Evolutionary conservation across 2,113 vertebrate species (phyloP).

Genomic region (Megalops atlanticus): DNA sequence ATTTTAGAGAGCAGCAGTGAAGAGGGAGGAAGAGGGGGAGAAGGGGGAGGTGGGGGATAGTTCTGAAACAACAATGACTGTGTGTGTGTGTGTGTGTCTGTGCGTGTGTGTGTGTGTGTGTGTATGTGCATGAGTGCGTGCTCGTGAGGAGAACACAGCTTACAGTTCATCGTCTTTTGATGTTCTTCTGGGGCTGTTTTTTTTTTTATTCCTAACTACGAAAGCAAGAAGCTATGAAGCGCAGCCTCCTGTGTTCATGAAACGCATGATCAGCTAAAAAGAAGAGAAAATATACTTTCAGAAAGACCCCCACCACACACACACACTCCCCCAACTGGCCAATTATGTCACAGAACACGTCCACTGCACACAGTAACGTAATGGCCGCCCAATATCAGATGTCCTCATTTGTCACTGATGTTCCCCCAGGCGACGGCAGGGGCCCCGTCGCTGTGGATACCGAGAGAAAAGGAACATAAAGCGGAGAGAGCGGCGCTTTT

Average conservation of each 20-base stretch:
- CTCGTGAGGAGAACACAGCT: neutral
- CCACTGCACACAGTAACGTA: neutral
- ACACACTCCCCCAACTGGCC: neutral
- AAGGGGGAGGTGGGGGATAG: neutral
- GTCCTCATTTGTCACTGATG: constrained; percentile 8
- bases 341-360: neutral
- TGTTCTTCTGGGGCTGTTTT: neutral
- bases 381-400: constrained; percentile 18
- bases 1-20: constrained; percentile 32
- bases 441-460: neutral
- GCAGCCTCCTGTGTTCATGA: neutral
- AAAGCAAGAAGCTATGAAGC: too few species aligned
- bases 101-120: neutral
- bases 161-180: neutral
- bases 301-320: too few species aligned
- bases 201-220: neutral
- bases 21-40: neutral
- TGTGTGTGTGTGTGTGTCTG: neutral
- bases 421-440: constrained; percentile 14
- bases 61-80: neutral
- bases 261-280: neutral
- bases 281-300: neutral
- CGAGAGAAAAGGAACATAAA: neutral
- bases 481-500: too few species aligned
- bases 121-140: neutral